Percentiles rank a stretch among this genome's conserved stretches.
These are phyloP conservation scores for Caenorhabditis drosophilae DNA, from an alignment of 2,888 invertebrate species.

Conservation along the genomic window DNA sequence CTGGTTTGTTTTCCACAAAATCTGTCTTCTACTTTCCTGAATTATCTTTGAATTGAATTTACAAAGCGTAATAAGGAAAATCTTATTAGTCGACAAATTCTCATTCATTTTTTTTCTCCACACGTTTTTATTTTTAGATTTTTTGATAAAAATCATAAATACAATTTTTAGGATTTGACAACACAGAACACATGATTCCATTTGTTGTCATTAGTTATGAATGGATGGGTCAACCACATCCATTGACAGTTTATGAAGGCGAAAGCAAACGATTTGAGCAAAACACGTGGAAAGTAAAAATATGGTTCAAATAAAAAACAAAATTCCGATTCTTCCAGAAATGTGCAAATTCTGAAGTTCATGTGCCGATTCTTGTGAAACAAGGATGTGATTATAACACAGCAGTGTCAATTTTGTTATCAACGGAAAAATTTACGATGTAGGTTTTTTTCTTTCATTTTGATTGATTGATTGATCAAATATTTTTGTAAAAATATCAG, in stretches of 20 bases:
- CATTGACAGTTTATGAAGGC: conserved; percentile 38
- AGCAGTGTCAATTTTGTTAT: conserved; percentile 21
- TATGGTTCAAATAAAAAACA: not conserved
- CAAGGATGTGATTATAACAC: conserved; percentile 25
- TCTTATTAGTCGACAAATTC: too few species aligned
- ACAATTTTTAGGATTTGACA: conserved; percentile 24
- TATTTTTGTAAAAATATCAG: not conserved
- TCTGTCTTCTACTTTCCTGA: too few species aligned
- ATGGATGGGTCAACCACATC: conserved; percentile 48
- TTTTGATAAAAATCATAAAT: not conserved
- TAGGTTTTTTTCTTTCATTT: conserved; percentile 12
- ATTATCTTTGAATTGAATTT: too few species aligned
- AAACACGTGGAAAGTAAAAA: conserved; percentile 30
- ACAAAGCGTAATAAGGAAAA: too few species aligned
- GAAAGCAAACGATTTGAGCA: conserved; percentile 13
- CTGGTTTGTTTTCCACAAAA: too few species aligned
- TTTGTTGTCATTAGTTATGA: conserved; percentile 45
- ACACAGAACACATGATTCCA: conserved; percentile 29
- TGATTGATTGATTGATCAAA: not conserved
- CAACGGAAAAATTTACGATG: conserved; percentile 17
- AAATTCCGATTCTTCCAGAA: too few species aligned
- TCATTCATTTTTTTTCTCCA: too few species aligned
- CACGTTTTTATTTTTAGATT: not conserved
- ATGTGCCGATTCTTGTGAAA: conserved; percentile 24
- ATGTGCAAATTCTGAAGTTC: conserved; percentile 17